Conservation (phyloP, 2,113 vertebrate genomes). For the Barbus barbus region DNA sequence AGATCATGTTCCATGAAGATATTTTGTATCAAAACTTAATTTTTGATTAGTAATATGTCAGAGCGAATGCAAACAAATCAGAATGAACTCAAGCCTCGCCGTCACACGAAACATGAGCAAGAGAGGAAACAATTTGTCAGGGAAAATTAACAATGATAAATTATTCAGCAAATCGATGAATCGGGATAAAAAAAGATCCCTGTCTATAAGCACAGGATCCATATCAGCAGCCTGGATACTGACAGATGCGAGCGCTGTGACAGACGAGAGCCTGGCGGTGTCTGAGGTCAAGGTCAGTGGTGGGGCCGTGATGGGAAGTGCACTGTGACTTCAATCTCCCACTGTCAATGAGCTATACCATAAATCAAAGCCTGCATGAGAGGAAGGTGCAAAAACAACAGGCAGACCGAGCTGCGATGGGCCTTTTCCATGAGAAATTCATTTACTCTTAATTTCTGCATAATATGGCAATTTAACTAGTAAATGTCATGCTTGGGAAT, state of each 20-base stretch:
- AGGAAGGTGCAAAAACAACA: background rate
- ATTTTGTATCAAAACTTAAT: no score
- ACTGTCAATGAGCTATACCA: slow-evolving; percentile 16
- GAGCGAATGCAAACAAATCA: slow-evolving; percentile 21
- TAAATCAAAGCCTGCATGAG: slow-evolving; percentile 46
- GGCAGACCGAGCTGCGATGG: no score
- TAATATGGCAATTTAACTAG: slow-evolving; percentile 13
- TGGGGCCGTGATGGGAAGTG: slow-evolving; percentile 35
- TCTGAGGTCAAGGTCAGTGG: slow-evolving; percentile 54
- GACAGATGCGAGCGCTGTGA: slow-evolving; percentile 41
- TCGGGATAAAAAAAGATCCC: slow-evolving; percentile 36
- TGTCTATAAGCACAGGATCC: slow-evolving; percentile 14
- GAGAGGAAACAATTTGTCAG: slow-evolving; percentile 53
- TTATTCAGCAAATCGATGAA: slow-evolving; percentile 53
- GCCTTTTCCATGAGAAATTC: background rate
- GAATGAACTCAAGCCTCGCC: background rate
- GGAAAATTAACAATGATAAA: slow-evolving; percentile 53
- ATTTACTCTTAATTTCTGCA: background rate
- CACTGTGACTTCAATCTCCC: slow-evolving; percentile 17
- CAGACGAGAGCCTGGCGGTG: slow-evolving; percentile 46
- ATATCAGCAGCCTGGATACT: slow-evolving; percentile 13
- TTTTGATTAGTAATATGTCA: no score
- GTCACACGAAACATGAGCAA: slow-evolving; percentile 38
- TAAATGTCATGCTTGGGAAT: background rate
- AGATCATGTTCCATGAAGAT: no score